phyloP scores from a whole-genome alignment of 2,113 vertebrate species.

The Clupea harengus region DNA sequence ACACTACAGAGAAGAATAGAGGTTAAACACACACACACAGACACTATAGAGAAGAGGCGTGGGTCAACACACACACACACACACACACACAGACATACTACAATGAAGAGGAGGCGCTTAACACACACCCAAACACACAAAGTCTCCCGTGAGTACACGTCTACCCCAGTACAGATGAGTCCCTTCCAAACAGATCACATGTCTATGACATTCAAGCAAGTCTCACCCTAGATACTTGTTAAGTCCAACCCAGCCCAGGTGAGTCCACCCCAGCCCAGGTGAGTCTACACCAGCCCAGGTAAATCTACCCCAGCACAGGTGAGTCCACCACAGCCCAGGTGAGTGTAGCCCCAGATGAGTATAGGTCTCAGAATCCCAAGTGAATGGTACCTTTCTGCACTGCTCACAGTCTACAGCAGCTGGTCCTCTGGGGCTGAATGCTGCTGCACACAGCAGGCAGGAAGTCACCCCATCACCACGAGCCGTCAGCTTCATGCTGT shows the following conservation, averaged over 20 bases:
- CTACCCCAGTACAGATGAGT: too few species aligned
- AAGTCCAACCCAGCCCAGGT: neutral
- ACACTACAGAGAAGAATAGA: neutral
- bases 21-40: too few species aligned
- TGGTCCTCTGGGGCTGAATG: constrained; percentile 76
- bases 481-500: constrained; percentile 82
- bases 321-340: constrained; percentile 17
- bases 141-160: too few species aligned
- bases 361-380: neutral
- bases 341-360: constrained; percentile 5
- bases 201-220: too few species aligned
- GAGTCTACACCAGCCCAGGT: constrained; percentile 1
- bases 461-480: constrained; percentile 83
- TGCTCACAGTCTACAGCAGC: constrained; percentile 84
- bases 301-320: neutral
- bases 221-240: neutral
- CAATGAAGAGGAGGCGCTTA: too few species aligned
- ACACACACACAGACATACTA: neutral
- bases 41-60: too few species aligned
- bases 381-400: constrained; percentile 83
- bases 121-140: neutral
- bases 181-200: too few species aligned
- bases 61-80: too few species aligned
- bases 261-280: constrained; percentile 11
- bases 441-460: constrained; percentile 87